phyloP scores from a whole-genome alignment of 1,140 invertebrate species.

The Caenorhabditis inopinata region DNA sequence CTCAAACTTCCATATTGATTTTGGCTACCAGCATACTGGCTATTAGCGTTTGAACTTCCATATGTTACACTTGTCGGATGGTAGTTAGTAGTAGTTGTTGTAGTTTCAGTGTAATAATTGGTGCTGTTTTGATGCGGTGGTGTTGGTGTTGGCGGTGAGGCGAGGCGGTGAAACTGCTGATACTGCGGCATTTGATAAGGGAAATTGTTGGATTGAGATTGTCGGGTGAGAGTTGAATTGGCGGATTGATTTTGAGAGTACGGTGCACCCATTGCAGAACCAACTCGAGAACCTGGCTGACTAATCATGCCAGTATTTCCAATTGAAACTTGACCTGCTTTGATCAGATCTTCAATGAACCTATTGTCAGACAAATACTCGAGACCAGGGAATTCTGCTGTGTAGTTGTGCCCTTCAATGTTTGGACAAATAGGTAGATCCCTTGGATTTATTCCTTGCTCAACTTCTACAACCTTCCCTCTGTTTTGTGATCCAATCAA shows the following conservation, averaged over 20 bases:
- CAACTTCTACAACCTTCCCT: background rate
- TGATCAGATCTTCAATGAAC: constrained; percentile 29
- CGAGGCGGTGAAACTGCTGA: constrained; percentile 20
- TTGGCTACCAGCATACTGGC: background rate
- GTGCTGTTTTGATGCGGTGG: constrained; percentile 14
- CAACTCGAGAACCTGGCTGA: background rate
- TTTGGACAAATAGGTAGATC: background rate
- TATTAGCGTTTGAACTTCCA: background rate
- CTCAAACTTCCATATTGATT: constrained; percentile 25
- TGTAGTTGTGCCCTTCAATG: constrained; percentile 37
- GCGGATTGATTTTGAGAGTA: background rate
- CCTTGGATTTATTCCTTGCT: constrained; percentile 32
- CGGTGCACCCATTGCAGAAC: background rate
- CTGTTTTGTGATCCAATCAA: background rate
- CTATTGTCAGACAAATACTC: constrained; percentile 30
- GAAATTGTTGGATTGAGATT: constrained; percentile 6
- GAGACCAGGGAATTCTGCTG: constrained; percentile 37
- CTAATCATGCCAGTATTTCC: constrained; percentile 12
- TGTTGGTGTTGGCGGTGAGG: background rate
- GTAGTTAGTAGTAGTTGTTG: constrained; percentile 1
- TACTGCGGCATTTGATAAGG: constrained; percentile 20
- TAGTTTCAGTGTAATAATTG: constrained; percentile 25
- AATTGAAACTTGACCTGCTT: background rate
- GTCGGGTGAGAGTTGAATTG: background rate
- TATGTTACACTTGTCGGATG: constrained; percentile 18